A percentile compares a stretch with the other conserved stretches of the same genome.
These are phyloP conservation scores for Mobula hypostoma DNA, from an alignment of 2,113 vertebrate genomes.

Conservation along the genomic window DNA sequence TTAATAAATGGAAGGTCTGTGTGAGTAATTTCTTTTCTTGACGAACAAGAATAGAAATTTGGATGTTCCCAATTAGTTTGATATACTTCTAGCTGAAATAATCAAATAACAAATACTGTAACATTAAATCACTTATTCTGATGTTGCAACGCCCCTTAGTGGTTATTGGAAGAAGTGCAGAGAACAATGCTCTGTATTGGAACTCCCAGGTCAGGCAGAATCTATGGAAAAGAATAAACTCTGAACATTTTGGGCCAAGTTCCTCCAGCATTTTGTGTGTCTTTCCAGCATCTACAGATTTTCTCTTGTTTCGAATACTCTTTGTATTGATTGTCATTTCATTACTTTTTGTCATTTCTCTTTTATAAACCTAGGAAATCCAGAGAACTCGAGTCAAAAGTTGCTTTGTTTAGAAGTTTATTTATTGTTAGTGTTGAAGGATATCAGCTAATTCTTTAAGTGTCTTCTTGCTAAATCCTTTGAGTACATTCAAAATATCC, in stretches of 20 bases:
- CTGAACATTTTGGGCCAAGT: no score
- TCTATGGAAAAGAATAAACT: no score
- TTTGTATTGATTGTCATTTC: no score
- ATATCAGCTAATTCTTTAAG: neutral
- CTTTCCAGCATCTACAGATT: no score
- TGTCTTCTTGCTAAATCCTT: neutral
- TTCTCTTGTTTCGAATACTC: no score
- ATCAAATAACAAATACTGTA: neutral
- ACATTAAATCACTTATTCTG: neutral
- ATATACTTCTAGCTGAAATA: neutral
- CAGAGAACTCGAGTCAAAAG: neutral
- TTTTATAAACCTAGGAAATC: neutral
- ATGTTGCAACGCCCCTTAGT: conserved; percentile 12
- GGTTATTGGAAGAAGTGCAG: neutral
- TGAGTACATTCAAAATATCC: neutral
- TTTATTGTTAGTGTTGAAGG: neutral
- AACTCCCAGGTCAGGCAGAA: no score
- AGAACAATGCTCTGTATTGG: neutral
- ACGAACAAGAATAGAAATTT: neutral
- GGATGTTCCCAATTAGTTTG: neutral
- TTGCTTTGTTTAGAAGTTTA: neutral
- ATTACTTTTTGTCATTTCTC: no score
- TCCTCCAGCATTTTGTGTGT: no score
- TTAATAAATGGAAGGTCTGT: neutral
- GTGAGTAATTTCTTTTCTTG: neutral